These are phyloP conservation scores for Antheraea pernyi DNA, from an alignment of 1,140 invertebrate genomes.

Conservation along the genomic window DNA sequence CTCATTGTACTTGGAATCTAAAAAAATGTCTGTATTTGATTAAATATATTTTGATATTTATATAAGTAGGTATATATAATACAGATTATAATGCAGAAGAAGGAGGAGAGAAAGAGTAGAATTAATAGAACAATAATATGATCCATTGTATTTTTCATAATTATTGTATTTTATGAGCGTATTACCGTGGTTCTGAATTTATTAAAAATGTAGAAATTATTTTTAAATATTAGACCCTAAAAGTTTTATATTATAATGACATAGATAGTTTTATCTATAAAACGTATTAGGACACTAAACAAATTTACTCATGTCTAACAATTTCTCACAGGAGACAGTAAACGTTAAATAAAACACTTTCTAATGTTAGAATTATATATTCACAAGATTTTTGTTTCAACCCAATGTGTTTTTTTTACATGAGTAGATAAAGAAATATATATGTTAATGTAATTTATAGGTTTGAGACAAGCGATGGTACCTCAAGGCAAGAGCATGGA, in stretches of 20 bases:
- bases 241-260: background rate
- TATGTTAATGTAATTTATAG: constrained; percentile 41
- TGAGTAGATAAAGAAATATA: background rate
- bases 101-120: no score
- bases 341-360: background rate
- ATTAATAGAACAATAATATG: no score
- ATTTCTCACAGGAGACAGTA: background rate
- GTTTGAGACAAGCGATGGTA: constrained; percentile 85
- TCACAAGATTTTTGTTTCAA: background rate
- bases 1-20: no score
- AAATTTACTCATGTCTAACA: background rate
- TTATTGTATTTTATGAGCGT: no score
- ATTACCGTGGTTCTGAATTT: no score
- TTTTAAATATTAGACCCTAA: no score
- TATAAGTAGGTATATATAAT: no score
- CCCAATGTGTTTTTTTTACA: background rate
- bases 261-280: background rate
- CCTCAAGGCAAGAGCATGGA: constrained; percentile 81
- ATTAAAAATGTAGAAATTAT: no score
- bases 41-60: no score
- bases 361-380: background rate
- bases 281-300: background rate
- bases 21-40: no score
- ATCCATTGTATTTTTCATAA: no score
- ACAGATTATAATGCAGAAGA: no score